A percentile compares a stretch with the other conserved stretches of the same genome.
Conservation (phyloP, 2,797 vertebrate species). For the Trichosurus vulpecula region DNA sequence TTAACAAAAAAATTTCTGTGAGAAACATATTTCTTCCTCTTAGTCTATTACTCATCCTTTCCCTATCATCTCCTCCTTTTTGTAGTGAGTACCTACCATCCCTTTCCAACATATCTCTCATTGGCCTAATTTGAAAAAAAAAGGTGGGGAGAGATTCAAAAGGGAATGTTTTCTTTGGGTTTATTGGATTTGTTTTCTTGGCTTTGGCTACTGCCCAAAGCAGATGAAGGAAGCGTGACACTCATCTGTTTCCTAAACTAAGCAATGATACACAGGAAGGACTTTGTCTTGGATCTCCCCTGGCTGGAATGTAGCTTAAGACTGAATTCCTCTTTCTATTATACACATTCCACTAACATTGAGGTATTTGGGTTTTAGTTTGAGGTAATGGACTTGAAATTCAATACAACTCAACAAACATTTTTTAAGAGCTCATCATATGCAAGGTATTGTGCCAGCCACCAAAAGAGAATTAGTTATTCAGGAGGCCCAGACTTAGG, state of each 20-base stretch:
- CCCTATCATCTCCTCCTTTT: neutral
- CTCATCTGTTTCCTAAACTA: neutral
- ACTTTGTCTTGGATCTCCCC: neutral
- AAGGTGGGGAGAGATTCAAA: neutral
- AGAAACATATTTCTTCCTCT: neutral
- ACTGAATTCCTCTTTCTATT: neutral
- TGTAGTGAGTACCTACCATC: neutral
- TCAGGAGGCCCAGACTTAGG: neutral
- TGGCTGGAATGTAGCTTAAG: neutral
- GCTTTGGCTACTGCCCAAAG: neutral
- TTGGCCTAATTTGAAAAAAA: neutral
- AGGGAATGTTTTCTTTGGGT: neutral
- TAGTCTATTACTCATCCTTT: neutral
- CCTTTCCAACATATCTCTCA: neutral
- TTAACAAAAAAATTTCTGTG: neutral
- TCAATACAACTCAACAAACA: neutral
- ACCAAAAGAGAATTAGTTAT: neutral
- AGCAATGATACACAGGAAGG: neutral
- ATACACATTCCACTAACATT: neutral
- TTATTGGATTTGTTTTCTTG: neutral
- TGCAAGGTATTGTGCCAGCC: neutral
- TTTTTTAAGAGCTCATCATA: neutral
- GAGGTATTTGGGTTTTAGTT: neutral
- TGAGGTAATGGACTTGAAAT: neutral
- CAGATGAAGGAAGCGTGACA: neutral